Evolutionary conservation across 2,888 invertebrate species (phyloP), one percentile per base, ranked within the genome.

Genomic region (Trachelus troglodyta): DNA sequence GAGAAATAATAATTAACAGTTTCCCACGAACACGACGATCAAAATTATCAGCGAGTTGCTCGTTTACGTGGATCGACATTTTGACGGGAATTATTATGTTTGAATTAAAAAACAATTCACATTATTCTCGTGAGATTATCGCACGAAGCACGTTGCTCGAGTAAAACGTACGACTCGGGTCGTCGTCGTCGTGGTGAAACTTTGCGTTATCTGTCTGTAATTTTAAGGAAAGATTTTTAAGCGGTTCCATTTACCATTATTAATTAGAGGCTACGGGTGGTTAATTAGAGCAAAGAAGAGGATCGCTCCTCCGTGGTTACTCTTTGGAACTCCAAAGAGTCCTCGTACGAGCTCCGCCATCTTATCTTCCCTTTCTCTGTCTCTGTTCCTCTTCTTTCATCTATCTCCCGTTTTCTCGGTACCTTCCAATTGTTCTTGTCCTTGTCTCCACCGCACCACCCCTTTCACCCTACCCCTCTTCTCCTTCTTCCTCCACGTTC

Each of bases 131-230:
- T 15, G 4, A 40, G 40, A 15, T 15, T 40, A 4, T 40, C 12
- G 6, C 23, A 1, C 56, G 56, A 23, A 23, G 23, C 56, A 9
- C 40, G 23, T 56, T 2, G 23, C 9, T 23, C 15, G 23, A 1
- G 56, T 31, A 31, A 56, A 56, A 56, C 56, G 9, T 56, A 1
- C 9, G 56, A 56, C 56, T 23, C 56, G 56, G 9, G 23, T 2
- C 9, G 56, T 56, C 56, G 56, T 15, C 2, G 23, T 56, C 56
- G 56, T 9, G 9, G 56, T 9, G 9, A 56, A 56, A 23, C 56
- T 9, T 23, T 69, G 69, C 69, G 81, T 86, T 86, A 82, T 85
- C 82, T 82, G 77, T 84, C 83, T 83, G 85, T 86, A 85, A 80
- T 84, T 87, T 87, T 85, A 79, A 34, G 77, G 79, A 81, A 68